phyloP scores from a whole-genome alignment of 2,113 vertebrate species.

The Pandion haliaetus region DNA sequence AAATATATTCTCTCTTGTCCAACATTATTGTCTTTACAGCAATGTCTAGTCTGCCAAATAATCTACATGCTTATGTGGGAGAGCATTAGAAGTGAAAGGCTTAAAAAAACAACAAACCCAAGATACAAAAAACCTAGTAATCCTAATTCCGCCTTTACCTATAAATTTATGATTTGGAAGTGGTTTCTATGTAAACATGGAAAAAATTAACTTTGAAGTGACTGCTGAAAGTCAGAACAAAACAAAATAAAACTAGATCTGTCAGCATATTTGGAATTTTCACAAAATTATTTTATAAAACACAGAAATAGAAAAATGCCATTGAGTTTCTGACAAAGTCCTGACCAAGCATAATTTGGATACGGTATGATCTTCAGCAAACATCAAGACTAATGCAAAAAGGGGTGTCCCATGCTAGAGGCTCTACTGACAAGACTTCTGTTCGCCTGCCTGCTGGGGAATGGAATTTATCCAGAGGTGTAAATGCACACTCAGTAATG shows the following conservation, averaged over 20 bases:
- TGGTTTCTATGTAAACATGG: background rate
- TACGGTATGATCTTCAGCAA: background rate
- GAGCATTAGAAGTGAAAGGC: background rate
- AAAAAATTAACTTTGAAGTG: background rate
- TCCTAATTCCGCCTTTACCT: background rate
- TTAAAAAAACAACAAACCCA: background rate
- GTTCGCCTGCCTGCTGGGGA: background rate
- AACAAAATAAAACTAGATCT: background rate
- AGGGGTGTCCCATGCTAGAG: background rate
- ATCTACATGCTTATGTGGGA: background rate
- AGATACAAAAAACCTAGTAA: background rate
- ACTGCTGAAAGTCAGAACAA: background rate
- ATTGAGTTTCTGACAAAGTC: background rate
- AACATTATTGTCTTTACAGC: background rate
- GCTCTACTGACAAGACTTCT: background rate
- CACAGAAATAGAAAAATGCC: background rate
- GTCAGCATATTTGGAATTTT: background rate
- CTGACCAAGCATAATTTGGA: background rate
- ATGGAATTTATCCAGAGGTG: background rate
- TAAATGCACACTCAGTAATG: background rate
- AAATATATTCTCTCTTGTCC: background rate
- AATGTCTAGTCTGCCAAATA: background rate
- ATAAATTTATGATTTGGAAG: background rate
- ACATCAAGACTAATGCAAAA: background rate
- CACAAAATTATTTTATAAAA: background rate